These are phyloP conservation scores for Stegophylla sp. DNA, from an alignment of 2,888 invertebrate genomes.

Conservation along the genomic window DNA sequence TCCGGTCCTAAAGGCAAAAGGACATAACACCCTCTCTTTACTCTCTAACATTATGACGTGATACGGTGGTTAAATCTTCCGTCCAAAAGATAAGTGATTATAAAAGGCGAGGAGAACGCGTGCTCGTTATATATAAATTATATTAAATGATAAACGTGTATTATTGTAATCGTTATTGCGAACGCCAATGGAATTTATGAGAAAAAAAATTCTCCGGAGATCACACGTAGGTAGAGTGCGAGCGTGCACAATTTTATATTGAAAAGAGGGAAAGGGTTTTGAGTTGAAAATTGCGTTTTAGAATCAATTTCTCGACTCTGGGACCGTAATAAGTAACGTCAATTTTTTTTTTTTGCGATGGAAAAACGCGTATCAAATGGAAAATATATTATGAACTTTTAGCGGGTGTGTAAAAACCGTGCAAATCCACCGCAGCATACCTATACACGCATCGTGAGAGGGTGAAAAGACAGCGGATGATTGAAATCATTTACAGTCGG, in stretches of 20 bases:
- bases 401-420: constrained; percentile 54
- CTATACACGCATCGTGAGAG: background rate
- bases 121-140: background rate
- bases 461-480: constrained; percentile 11
- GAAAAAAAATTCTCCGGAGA: background rate
- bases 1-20: constrained; percentile 46
- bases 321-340: constrained; percentile 47
- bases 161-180: background rate
- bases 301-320: constrained; percentile 38
- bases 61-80: constrained; percentile 49
- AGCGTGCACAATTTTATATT: constrained; percentile 12
- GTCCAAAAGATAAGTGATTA: constrained; percentile 50
- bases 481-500: constrained; percentile 48
- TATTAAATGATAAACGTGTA: background rate
- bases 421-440: background rate
- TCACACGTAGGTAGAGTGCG: background rate
- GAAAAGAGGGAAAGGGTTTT: background rate
- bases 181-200: background rate
- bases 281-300: constrained; percentile 41
- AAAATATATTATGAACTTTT: too few species aligned
- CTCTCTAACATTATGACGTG: constrained; percentile 43
- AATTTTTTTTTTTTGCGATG: constrained; percentile 20
- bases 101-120: constrained; percentile 22
- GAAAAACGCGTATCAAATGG: background rate
- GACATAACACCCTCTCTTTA: constrained; percentile 41